Base-by-base conservation (phyloP, 2,888 invertebrate species). In the Isoperla grammatica region DNA sequence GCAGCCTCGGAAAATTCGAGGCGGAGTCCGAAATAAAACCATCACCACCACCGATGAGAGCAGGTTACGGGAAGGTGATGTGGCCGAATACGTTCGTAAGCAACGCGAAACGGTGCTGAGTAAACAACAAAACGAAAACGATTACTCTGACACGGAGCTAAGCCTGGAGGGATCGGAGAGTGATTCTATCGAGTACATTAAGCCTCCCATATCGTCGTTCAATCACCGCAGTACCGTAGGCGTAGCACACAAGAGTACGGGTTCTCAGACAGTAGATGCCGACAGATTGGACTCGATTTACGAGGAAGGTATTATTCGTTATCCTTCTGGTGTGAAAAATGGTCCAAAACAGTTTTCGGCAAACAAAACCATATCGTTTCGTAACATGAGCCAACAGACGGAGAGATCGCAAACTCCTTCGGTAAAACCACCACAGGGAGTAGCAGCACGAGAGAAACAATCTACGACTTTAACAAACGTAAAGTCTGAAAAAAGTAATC, bases 301-400 rank as follows among this genome's bases (percentile, higher is more conserved):
- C 61, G 65, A 65, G n/a, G 71, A 71, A 56, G 72, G 72, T 39
- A 59, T 66, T n/a, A 71, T 73, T 43, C 71, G 70, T 71, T 74
- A 70, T 48, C 53, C 35, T 19, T 57, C 56, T 12, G 61, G 63
- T 22, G 63, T 50, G 17, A 15, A 56, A 53, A 11, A 39, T 46
- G 35, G 20, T 57, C 22, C 6, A 42, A 49, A 39, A 59, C 58
- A 29, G 37, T 56, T 58, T 49, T 57, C n/a, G 23, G 50, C 49
- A 19, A 13, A 19, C 17, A 55, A 55, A 2, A 46, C 17, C 1
- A 22, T 46, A 11, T 35, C 40, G 20, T 35, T 39, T 8, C 2
- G 35, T 42, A 63, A 67, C 17, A 42, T 43, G 20, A 61, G 35
- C 54, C 40, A 57, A 13, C 55, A 63, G 50, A 55, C 40, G 13